Evolutionary conservation across 2,888 invertebrate genomes (phyloP), one percentile per base, ranked within the genome.

Genomic region (Sphaeridia pumilis): DNA sequence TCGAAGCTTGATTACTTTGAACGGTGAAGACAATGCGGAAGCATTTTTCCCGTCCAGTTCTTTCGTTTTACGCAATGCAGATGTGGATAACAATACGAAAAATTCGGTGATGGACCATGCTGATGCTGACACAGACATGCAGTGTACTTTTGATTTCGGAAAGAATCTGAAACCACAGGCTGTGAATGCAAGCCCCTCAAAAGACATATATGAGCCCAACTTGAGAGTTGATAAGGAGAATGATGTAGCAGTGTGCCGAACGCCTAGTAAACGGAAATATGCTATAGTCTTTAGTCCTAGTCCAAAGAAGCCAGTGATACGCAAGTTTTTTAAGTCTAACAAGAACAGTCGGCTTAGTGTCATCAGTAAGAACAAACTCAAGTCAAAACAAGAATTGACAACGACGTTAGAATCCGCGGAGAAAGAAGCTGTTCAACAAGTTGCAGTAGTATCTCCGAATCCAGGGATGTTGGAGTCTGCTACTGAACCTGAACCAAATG

Each of bases 261-360:
- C 49, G 4, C 41, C 41, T 4, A n/a, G 14, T 22, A 61, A 61
- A 43, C 24, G 61, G 21, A 49, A 43, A 2, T 49, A 45, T 12
- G 21, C 41, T 21, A n/a, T 41, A 10, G 57, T 55, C 1, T 61
- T 61, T 45, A 57, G 59, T 10, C 61, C 59, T 7, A 61, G 61
- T 38, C 61, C 61, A 35, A 61, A 59, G 45, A 36, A 43, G 12
- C 28, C 28, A n/a, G 42, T 35, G 2, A 56, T 56, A 20, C 45
- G 52, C n/a, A 59, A 60, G 25, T 57, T 62, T 54, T 62, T 62
- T 28, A 61, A 59, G 42, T 52, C 48, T 14, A 43, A 46, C 17
- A 38, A 38, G 20, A 38, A 7, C 17, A 17, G 5, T 38, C 12
- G 38, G 17, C 5, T 38, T 17, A 38, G 17, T 38, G 38, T 7